phyloP scores from a whole-genome alignment of 2,797 vertebrate genomes.

The Poeciliopsis presidionis region DNA sequence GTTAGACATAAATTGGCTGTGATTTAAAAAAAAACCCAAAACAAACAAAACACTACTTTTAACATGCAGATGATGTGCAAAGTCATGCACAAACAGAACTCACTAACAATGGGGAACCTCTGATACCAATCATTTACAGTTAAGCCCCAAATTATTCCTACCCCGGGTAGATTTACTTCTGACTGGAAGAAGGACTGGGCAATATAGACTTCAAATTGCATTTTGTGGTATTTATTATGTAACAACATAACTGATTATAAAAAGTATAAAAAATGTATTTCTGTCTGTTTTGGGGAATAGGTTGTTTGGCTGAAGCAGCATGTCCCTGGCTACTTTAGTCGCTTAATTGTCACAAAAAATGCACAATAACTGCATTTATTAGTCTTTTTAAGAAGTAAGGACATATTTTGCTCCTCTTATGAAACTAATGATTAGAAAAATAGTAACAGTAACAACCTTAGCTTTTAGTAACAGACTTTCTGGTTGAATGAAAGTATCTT shows the following conservation, averaged over 20 bases:
- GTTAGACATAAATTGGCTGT: background rate
- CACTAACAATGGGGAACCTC: background rate
- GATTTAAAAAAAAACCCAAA: background rate
- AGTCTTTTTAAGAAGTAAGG: background rate
- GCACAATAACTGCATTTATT: background rate
- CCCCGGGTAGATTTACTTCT: background rate
- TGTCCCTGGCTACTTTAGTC: background rate
- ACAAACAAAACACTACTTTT: too few relatives aligned
- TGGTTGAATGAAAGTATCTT: background rate
- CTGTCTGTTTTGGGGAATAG: background rate
- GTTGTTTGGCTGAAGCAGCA: background rate
- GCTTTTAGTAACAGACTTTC: background rate
- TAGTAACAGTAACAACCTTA: background rate
- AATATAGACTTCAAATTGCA: background rate
- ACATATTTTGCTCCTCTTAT: background rate
- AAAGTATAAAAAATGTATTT: background rate
- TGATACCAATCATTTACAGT: background rate
- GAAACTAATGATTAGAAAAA: background rate
- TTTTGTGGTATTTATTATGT: background rate
- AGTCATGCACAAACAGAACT: background rate
- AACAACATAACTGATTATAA: background rate
- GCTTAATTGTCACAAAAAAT: background rate
- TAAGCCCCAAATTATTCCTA: background rate
- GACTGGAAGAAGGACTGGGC: background rate
- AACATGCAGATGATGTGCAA: background rate